Conservation (phyloP, 2,797 vertebrate genomes). For the Cottoperca gobio region DNA sequence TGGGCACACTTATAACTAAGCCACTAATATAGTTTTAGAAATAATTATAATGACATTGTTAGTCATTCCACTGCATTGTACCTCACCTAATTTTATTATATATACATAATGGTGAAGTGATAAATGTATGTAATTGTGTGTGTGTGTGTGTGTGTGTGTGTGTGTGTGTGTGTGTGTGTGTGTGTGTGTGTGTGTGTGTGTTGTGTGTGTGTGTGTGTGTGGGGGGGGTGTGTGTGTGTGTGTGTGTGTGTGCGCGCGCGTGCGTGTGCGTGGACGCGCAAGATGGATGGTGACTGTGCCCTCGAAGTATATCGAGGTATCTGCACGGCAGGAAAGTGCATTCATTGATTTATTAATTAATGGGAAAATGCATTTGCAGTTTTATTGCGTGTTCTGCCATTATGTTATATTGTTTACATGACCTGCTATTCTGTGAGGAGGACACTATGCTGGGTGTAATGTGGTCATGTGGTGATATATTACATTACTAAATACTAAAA, state of each 20-base stretch:
- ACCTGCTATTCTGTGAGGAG: not conserved
- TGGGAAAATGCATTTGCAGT: slow-evolving; percentile 10
- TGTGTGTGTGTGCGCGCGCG: slow-evolving; percentile 15
- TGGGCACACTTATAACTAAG: slow-evolving; percentile 20
- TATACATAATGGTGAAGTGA: slow-evolving; percentile 40
- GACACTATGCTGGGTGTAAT: not conserved
- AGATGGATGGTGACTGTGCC: slow-evolving; percentile 9
- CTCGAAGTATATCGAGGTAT: slow-evolving; percentile 28
- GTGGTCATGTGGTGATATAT: slow-evolving; percentile 2
- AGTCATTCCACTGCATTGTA: slow-evolving; percentile 22
- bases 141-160: slow-evolving; percentile 8
- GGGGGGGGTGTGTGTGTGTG: slow-evolving; percentile 2
- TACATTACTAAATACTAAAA: not conserved
- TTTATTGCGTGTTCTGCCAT: slow-evolving; percentile 8
- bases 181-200: slow-evolving; percentile 20
- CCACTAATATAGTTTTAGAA: slow-evolving; percentile 41
- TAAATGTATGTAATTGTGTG: slow-evolving; percentile 19
- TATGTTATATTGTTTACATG: slow-evolving; percentile 27
- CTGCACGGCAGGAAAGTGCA: slow-evolving; percentile 18
- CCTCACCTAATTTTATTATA: slow-evolving; percentile 40
- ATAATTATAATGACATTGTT: slow-evolving; percentile 39
- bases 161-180: slow-evolving; percentile 22
- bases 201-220: slow-evolving; percentile 10
- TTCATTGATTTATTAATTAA: slow-evolving; percentile 61
- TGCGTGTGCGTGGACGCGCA: not conserved